These are phyloP conservation scores for Phataginus tetradactyla DNA, from an alignment of 2,797 vertebrate species.

Conservation along the genomic window DNA sequence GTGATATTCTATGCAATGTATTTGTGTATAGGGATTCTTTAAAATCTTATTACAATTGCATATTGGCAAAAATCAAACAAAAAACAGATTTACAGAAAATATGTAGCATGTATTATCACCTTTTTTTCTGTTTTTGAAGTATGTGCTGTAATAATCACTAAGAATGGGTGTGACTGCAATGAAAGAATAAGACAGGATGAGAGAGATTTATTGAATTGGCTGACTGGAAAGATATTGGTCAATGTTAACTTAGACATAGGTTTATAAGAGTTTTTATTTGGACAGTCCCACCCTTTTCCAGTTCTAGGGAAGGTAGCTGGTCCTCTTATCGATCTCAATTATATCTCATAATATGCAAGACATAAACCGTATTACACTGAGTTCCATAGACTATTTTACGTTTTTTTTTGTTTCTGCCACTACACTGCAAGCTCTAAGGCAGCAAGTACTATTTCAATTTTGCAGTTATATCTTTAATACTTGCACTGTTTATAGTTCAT, in stretches of 20 bases:
- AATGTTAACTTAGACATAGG: not conserved
- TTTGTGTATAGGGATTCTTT: not conserved
- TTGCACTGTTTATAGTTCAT: not conserved
- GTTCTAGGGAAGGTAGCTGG: not conserved
- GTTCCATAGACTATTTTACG: not conserved
- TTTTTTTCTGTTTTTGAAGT: not conserved
- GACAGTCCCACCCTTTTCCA: too few relatives aligned
- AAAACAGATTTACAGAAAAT: not conserved
- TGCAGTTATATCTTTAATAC: not conserved
- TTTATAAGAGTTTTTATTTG: not conserved
- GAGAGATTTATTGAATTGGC: not conserved
- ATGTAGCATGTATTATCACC: not conserved
- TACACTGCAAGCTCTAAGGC: not conserved
- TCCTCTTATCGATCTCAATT: not conserved
- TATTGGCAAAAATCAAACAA: not conserved
- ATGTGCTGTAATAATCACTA: not conserved
- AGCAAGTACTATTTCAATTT: not conserved
- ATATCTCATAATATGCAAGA: not conserved
- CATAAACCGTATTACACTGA: not conserved
- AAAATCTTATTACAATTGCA: not conserved
- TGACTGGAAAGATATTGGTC: not conserved
- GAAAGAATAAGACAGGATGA: not conserved
- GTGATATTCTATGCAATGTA: not conserved
- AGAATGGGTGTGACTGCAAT: not conserved
- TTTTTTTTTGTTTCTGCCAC: not conserved